Base-by-base conservation (phyloP, 1,140 invertebrate genomes). In the Ephestia elutella region DNA sequence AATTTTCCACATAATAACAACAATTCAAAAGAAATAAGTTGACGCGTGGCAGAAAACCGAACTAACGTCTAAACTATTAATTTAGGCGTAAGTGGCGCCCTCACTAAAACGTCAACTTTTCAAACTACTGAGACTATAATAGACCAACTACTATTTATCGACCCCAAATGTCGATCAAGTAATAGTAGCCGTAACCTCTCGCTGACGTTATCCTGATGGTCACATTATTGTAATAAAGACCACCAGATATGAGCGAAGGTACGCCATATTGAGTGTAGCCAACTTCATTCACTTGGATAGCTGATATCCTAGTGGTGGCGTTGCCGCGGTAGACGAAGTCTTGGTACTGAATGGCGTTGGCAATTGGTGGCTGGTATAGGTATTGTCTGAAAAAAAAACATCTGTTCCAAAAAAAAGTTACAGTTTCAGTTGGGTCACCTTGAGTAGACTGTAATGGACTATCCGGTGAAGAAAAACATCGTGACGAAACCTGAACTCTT, bases 141-240 rank as follows among this genome's bases (percentile, higher is more conserved):
- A 15, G 7, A 44, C 0, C 38, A 30, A 13, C 51, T 49, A 32
- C 1, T 3, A 30, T 60, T 62, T 68, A 71, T 21, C 65, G 65
- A 57, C 80, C 80, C 65, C 65, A 82, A n/a, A 82, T 63, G 13
- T 75, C 70, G 21, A 80, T 49, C 5, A 51, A 30, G 49, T 80
- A 82, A 19, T 79, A 57, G 32, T 65, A 82, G 0, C 80, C 78
- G 44, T 66, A 71, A 0, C 78, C 76, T 8, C 62, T 60, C 0
- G 63, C 62, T 0, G 74, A 73, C 21, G 73, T 68, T 0, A 73
- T 56, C 48, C 78, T 60, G 8, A 80, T 48, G 0, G 74, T 75
- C 0, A 68, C 78, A 19, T 73, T 70, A 20, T 65, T 74, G 11
- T 56, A 60, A 0, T 71, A 65, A 0, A 82, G n/a, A 0, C 80